Evolutionary conservation across 2,113 vertebrate species (phyloP).

Genomic region (Meleagris gallopavo): DNA sequence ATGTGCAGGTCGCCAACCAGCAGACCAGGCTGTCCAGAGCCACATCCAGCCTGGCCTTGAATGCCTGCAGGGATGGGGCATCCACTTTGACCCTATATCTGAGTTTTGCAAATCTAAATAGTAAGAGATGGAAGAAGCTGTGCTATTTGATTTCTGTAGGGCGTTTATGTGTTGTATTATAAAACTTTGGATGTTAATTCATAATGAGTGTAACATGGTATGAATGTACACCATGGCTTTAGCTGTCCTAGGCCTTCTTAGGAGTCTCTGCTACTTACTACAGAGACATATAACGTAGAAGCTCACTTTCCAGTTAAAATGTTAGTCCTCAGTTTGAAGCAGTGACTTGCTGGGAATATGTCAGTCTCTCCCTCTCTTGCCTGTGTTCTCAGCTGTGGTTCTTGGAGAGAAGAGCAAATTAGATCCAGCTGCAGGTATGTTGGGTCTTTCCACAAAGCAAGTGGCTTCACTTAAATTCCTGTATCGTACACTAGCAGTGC

Average conservation of each 20-base stretch:
- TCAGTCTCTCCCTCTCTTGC: neutral
- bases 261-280: neutral
- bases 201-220: accelerated
- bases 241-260: neutral
- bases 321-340: neutral
- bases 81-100: neutral
- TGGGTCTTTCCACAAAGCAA: neutral
- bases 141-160: neutral
- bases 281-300: neutral
- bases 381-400: neutral
- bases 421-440: neutral
- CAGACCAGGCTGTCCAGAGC: too few species aligned
- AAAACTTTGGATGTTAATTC: neutral
- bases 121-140: neutral
- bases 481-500: accelerated
- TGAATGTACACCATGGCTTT: neutral
- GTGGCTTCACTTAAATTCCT: neutral
- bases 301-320: neutral
- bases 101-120: neutral
- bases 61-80: too few species aligned
- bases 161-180: neutral
- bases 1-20: too few species aligned
- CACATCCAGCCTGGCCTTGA: too few species aligned
- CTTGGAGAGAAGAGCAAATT: neutral
- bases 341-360: neutral